These are phyloP conservation scores for Platycheirus rosarum DNA, from an alignment of 2,888 invertebrate genomes.

Conservation along the genomic window DNA sequence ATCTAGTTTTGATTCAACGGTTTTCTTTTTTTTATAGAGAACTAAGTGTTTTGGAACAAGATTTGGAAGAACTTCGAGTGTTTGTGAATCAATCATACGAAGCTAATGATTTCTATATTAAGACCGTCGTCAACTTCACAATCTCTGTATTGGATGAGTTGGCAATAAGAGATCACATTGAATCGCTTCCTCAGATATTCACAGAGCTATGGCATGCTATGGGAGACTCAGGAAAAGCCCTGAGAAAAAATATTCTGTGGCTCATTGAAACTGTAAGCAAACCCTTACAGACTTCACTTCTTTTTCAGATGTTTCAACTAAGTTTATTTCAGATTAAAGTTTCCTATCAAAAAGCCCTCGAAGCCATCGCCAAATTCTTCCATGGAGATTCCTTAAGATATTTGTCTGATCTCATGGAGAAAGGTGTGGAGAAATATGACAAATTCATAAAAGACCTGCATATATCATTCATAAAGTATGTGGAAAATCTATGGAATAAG, in stretches of 20 bases:
- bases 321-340: slow-evolving; percentile 84
- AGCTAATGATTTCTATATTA: slow-evolving; percentile 92
- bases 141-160: slow-evolving; percentile 90
- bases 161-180: slow-evolving; percentile 89
- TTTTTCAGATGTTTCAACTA: neutral
- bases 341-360: slow-evolving; percentile 88
- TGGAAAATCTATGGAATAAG: slow-evolving; percentile 89
- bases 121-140: slow-evolving; percentile 88
- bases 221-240: slow-evolving; percentile 92
- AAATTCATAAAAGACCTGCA: slow-evolving; percentile 90
- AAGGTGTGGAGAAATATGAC: slow-evolving; percentile 89
- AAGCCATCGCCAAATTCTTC: slow-evolving; percentile 87
- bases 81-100: slow-evolving; percentile 91
- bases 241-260: slow-evolving; percentile 89
- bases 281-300: neutral
- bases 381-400: slow-evolving; percentile 90
- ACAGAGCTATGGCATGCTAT: slow-evolving; percentile 93
- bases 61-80: slow-evolving; percentile 85
- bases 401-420: slow-evolving; percentile 87
- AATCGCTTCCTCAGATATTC: slow-evolving; percentile 90
- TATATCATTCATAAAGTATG: slow-evolving; percentile 86
- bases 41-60: slow-evolving; percentile 87
- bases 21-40: slow-evolving; percentile 77
- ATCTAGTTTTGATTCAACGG: neutral
- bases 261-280: slow-evolving; percentile 86